Percentiles rank a stretch among this genome's conserved stretches.
These are phyloP conservation scores for Drosophila kanekoi DNA, from an alignment of 2,888 invertebrate species.

Conservation along the genomic window DNA sequence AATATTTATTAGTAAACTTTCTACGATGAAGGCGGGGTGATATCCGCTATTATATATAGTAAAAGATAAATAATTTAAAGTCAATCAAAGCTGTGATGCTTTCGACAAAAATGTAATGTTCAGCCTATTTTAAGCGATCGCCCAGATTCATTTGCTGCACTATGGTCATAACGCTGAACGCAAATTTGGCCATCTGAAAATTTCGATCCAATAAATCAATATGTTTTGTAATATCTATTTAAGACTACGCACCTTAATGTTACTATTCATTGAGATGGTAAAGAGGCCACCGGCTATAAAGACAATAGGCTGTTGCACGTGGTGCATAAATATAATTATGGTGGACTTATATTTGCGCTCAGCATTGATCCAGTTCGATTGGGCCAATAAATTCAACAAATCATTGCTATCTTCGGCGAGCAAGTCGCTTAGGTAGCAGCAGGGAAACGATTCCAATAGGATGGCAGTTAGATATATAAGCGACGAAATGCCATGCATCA, in stretches of 20 bases:
- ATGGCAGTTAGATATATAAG: slow-evolving; percentile 35
- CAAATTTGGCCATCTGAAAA: slow-evolving; percentile 49
- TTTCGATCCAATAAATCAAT: neutral
- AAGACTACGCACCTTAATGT: slow-evolving; percentile 33
- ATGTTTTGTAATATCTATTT: no score
- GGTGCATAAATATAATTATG: slow-evolving; percentile 18
- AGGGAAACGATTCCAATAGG: slow-evolving; percentile 50
- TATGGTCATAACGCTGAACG: slow-evolving; percentile 53
- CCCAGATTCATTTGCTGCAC: slow-evolving; percentile 42
- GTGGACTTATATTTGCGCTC: slow-evolving; percentile 44
- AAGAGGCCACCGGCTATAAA: slow-evolving; percentile 36
- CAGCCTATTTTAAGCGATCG: slow-evolving; percentile 16
- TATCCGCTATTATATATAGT: no score
- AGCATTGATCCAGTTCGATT: slow-evolving; percentile 54
- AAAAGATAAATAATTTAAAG: no score
- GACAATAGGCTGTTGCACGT: slow-evolving; percentile 34
- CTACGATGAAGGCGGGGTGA: no score
- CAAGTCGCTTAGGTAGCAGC: slow-evolving; percentile 49
- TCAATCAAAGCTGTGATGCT: no score
- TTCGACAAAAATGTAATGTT: no score
- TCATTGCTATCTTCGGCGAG: slow-evolving; percentile 36
- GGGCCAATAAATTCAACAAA: slow-evolving; percentile 24
- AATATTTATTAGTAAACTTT: no score
- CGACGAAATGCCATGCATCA: slow-evolving; percentile 25
- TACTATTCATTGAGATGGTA: slow-evolving; percentile 32